Evolutionary conservation across 2,113 vertebrate genomes (phyloP).

Genomic region (Pelecanoides urinatrix): DNA sequence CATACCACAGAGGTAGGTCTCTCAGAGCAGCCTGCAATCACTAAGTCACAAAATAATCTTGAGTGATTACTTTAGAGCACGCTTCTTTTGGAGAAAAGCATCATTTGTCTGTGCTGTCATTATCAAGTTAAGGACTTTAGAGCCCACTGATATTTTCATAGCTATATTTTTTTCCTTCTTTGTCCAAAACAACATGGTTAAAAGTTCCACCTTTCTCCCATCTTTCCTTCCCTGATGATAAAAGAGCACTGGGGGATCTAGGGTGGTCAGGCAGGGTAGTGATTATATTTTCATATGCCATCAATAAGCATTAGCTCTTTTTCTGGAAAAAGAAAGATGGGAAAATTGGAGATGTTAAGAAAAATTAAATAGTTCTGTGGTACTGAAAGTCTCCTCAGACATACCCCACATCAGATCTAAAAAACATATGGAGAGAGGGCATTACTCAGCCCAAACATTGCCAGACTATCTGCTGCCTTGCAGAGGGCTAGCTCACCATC

Average conservation of each 20-base stretch:
- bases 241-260: neutral
- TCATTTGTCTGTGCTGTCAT: neutral
- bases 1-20: neutral
- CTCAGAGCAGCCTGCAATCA: neutral
- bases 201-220: neutral
- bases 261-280: neutral
- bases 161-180: neutral
- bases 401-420: neutral
- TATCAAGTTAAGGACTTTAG: neutral
- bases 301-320: neutral
- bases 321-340: neutral
- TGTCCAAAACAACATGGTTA: neutral
- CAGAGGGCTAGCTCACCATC: neutral
- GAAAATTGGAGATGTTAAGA: neutral
- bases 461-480: neutral
- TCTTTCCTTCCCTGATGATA: neutral
- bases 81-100: neutral
- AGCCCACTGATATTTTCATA: neutral
- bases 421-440: neutral
- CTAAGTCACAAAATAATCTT: neutral
- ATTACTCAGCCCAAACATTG: neutral
- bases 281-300: neutral
- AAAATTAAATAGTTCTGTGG: neutral
- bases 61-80: neutral
- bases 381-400: neutral